Conservation (phyloP, 2,797 vertebrate species). For the Okamejei kenojei region DNA sequence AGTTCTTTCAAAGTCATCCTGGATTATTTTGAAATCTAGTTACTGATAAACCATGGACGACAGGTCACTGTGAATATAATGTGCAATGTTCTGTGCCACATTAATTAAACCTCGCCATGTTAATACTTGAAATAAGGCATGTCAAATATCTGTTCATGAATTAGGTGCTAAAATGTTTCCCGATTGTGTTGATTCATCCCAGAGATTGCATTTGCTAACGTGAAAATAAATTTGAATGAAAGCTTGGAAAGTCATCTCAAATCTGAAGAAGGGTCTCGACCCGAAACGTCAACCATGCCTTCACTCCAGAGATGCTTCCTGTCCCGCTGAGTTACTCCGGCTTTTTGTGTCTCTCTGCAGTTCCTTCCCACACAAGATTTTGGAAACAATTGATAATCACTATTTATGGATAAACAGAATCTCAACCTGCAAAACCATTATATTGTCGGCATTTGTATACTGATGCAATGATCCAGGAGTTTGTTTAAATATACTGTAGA, state of each 20-base stretch:
- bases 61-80: not conserved
- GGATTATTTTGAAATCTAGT: not conserved
- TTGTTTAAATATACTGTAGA: not conserved
- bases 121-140: not conserved
- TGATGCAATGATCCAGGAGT: not conserved
- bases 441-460: not conserved
- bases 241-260: not conserved
- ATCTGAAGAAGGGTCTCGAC: no score
- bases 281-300: no score
- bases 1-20: not conserved
- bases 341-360: no score
- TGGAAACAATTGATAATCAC: not conserved
- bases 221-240: not conserved
- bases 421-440: not conserved
- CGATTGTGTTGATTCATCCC: not conserved
- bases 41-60: not conserved
- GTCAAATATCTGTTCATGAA: not conserved
- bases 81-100: not conserved
- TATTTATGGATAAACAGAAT: not conserved
- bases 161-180: not conserved
- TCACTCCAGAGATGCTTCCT: no score
- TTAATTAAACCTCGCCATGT: not conserved
- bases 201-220: not conserved
- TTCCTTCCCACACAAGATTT: not conserved
- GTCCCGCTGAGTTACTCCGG: no score